Evolutionary conservation across 2,797 vertebrate genomes (phyloP).

Genomic region (Neopelma chrysocephalum): DNA sequence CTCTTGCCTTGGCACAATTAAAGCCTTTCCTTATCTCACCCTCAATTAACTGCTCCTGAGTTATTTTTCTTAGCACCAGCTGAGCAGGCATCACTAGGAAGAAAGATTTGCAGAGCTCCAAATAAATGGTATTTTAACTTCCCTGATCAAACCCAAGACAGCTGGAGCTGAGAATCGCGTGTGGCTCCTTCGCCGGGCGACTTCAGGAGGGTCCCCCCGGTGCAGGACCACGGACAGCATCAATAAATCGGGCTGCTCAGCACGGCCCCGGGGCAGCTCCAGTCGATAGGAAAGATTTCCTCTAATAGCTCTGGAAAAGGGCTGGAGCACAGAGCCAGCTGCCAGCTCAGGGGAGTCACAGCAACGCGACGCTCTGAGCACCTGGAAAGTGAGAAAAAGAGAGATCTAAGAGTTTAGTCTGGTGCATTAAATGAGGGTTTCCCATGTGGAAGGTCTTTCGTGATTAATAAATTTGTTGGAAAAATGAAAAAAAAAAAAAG

Average conservation of each 20-base stretch:
- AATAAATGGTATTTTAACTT: background rate
- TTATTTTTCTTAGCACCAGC: too few species aligned
- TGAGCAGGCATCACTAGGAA: too few species aligned
- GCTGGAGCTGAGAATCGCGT: accelerated
- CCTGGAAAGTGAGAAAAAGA: background rate
- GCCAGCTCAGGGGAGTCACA: background rate
- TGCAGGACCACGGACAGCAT: accelerated
- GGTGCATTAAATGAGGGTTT: too few species aligned
- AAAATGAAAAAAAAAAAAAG: too few species aligned
- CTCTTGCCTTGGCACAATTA: too few species aligned
- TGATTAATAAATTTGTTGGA: too few species aligned
- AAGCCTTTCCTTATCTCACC: too few species aligned
- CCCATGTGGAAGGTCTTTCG: too few species aligned
- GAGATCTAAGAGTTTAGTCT: too few species aligned
- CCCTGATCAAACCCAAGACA: background rate
- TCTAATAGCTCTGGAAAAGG: background rate
- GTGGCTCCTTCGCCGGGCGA: accelerated
- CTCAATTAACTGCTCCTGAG: too few species aligned
- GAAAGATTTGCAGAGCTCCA: background rate
- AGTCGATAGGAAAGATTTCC: background rate
- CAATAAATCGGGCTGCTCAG: background rate
- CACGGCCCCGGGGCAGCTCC: background rate
- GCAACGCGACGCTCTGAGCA: background rate
- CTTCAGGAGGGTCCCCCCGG: background rate
- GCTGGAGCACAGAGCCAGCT: background rate